phyloP scores from a whole-genome alignment of 2,113 vertebrate species.

The Protobothrops mucrosquamatus region DNA sequence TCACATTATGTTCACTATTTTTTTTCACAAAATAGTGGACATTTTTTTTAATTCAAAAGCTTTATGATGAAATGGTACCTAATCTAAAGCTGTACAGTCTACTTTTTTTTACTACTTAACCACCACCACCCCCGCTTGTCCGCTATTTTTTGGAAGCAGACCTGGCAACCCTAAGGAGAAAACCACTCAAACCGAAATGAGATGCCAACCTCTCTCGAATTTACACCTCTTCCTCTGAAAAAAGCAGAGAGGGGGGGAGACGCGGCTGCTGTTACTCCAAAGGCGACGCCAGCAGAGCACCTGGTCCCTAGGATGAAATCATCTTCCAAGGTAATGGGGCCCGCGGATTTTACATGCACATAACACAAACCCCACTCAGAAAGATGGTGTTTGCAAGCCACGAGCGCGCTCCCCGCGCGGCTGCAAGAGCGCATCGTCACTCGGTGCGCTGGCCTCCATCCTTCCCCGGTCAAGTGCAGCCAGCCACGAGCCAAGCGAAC shows the following conservation, averaged over 20 bases:
- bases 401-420: background rate
- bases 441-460: background rate
- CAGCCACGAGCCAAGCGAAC: background rate
- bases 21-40: too few species aligned
- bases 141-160: too few species aligned
- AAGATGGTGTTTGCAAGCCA: background rate
- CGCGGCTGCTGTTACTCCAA: background rate
- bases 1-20: too few species aligned
- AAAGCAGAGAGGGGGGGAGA: background rate
- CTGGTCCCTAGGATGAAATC: background rate
- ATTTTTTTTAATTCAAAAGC: too few species aligned
- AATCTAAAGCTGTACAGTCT: too few species aligned
- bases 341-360: background rate
- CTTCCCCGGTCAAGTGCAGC: background rate
- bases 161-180: too few species aligned
- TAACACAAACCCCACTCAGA: background rate
- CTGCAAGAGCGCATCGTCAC: background rate
- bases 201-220: too few species aligned
- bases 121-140: too few species aligned
- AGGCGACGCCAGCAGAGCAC: background rate
- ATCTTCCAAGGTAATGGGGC: background rate
- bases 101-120: too few species aligned
- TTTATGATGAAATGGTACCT: too few species aligned
- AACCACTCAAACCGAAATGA: fast-evolving
- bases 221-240: background rate